A percentile compares a stretch with the other conserved stretches of the same genome.
phyloP scores from a whole-genome alignment of 1,140 invertebrate species.

The Cherax destructor region DNA sequence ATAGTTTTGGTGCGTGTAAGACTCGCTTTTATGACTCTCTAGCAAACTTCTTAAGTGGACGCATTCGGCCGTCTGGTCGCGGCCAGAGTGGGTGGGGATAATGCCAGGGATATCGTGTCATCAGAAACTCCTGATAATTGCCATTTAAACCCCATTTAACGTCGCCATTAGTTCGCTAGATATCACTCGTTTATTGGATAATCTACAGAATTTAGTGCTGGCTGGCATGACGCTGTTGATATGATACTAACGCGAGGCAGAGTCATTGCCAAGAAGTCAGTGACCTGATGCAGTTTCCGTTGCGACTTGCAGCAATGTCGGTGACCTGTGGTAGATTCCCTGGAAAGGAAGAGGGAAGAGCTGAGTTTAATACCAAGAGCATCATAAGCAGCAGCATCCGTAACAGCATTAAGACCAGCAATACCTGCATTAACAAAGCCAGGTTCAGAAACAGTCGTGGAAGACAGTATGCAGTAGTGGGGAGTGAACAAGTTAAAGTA shows the following conservation, averaged over 20 bases:
- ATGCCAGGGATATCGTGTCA: constrained; percentile 11
- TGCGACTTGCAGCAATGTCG: not conserved
- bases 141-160: constrained; percentile 45
- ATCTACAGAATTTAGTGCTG: not conserved
- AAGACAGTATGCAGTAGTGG: too few relatives aligned
- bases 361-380: too few relatives aligned
- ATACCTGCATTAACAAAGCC: too few relatives aligned
- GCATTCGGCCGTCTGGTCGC: not conserved
- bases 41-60: constrained; percentile 49
- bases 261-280: not conserved
- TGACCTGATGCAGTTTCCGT: not conserved
- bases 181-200: constrained; percentile 39
- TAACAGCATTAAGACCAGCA: too few relatives aligned
- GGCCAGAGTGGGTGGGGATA: not conserved
- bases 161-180: constrained; percentile 32
- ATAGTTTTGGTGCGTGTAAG: constrained; percentile 69
- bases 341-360: too few relatives aligned
- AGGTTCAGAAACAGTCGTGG: too few relatives aligned
- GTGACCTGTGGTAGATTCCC: too few relatives aligned
- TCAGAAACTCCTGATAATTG: constrained; percentile 37
- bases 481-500: too few relatives aligned
- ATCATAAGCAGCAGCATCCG: too few relatives aligned
- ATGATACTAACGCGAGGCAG: not conserved
- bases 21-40: constrained; percentile 54
- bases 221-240: not conserved